Evolutionary conservation across 1,140 invertebrate genomes (phyloP), one percentile per base, ranked within the genome.

Genomic region (Pseudomyrmex concolor): DNA sequence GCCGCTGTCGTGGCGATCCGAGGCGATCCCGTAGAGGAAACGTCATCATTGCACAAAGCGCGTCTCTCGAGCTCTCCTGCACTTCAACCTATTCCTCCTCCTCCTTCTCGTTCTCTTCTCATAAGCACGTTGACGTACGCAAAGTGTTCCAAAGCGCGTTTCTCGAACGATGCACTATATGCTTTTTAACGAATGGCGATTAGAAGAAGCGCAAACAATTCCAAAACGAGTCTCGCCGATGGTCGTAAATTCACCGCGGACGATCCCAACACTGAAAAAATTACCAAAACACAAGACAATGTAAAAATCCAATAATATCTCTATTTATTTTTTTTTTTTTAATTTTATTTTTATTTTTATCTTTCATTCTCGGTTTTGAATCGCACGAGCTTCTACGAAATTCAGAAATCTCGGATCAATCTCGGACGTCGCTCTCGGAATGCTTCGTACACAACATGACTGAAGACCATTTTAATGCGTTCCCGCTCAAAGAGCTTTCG

Each of bases 111-210:
- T 45, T 4, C 34, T 60, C 43, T 83, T 84, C 87, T 90, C 45
- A 91, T 86, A 91, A 92, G 89, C 90, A 91, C 91, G 87, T 90
- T 86, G 84, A 92, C 91, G 86, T 92, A 91, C 89, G 91, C 89
- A 89, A 90, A 92, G 86, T 90, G 89, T 88, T 90, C 87, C 90
- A 90, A 91, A 92, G 91, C 90, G 90, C 90, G 88, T 76, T 76
- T 66, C 88, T 82, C 89, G 89, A 84, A 63, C 45, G 71, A 87
- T 91, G 89, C 83, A 87, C 84, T 88, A 89, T 86, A 89, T 71
- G 76, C 64, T 86, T 77, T 34, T 77, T 91, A 91, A 89, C 87
- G 87, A 86, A 89, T 87, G 85, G 84, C 84, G 83, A 91, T 86
- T 87, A 86, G 85, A 66, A 91, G 86, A 80, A 87, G 86, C 73